Evolutionary conservation across 2,113 vertebrate species (phyloP), one percentile per base, ranked within the genome.

Genomic region (Eolophus roseicapilla): DNA sequence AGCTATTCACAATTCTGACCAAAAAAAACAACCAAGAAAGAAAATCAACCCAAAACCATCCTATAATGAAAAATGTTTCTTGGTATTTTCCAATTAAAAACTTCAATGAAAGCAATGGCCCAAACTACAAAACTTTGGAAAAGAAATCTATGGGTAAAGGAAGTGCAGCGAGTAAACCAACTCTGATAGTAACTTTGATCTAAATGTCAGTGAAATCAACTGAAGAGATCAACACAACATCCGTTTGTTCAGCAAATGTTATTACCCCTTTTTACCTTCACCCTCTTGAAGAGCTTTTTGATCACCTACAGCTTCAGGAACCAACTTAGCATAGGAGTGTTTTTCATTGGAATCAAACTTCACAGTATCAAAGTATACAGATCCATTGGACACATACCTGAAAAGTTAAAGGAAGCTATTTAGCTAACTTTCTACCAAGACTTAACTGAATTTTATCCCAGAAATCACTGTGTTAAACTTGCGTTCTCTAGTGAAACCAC

Each of bases 251-350:
- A 80, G 47, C 60, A 92, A 60, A 33, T 23, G 4, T 82, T 81
- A 74, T 31, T 59, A 67, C 41, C 28, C 10, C 68, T 50, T 69
- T 75, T 97, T 96, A 99, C 99, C 99, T 98, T 99, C 99, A 92
- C 99, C 99, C 75, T 99, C 99, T 43, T 99, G 99, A 44, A 99
- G 97, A 79, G 99, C 99, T 37, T 98, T 99, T 95, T 99, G 99
- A 82, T 99, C 99, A 8, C 99, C 99, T 3, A 99, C 98, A 2
- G 99, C 99, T 95, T 99, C 99, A 3, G 99, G 99, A 47, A 99
- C 99, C 96, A 99, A 97, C 87, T 99, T 99, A 60, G 98, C 99
- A 60, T 99, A 99, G 28, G 99, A 99, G 97, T 99, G 99, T 41
- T 97, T 96, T 44, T 98, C 97, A 68, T 97, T 98, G 71, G 95